phyloP scores from a whole-genome alignment of 2,797 vertebrate genomes.

The Lophotriccus pileatus region DNA sequence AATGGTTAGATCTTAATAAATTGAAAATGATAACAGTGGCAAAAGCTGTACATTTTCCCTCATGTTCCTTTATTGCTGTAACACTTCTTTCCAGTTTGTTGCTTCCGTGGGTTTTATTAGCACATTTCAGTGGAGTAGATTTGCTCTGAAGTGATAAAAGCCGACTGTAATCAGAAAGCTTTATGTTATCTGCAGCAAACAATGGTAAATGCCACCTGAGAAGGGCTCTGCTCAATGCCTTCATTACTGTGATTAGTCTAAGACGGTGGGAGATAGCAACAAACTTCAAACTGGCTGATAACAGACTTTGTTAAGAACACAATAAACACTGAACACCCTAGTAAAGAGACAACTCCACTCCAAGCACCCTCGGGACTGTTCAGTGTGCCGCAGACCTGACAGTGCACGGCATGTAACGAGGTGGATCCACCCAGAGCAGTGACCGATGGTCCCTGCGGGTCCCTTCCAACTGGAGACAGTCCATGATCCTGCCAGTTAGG shows the following conservation, averaged over 20 bases:
- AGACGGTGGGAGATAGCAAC: constrained; percentile 15
- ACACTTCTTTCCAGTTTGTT: constrained; percentile 60
- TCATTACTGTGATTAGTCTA: constrained; percentile 57
- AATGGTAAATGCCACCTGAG: constrained; percentile 59
- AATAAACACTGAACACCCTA: background rate
- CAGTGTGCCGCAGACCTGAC: background rate
- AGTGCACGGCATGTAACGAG: rapidly evolving
- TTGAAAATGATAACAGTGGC: constrained; percentile 64
- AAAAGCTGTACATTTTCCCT: constrained; percentile 57
- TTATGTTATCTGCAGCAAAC: constrained; percentile 41
- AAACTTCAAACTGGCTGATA: constrained; percentile 40
- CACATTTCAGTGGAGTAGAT: constrained; percentile 64
- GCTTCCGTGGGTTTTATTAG: constrained; percentile 69
- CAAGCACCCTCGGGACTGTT: rapidly evolving
- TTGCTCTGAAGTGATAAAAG: constrained; percentile 67
- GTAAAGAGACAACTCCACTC: background rate
- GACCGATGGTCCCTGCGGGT: rapidly evolving
- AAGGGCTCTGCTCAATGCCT: constrained; percentile 21
- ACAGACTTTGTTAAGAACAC: constrained; percentile 25
- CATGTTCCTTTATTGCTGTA: constrained; percentile 68
- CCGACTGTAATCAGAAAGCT: constrained; percentile 61
- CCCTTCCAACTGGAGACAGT: rapidly evolving
- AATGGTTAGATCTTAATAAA: constrained; percentile 70
- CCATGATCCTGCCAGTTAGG: rapidly evolving
- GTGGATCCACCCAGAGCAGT: background rate